Percentiles rank a stretch among this genome's conserved stretches.
These are phyloP conservation scores for Periophthalmus magnuspinnatus DNA, from an alignment of 2,797 vertebrate species.

Conservation along the genomic window DNA sequence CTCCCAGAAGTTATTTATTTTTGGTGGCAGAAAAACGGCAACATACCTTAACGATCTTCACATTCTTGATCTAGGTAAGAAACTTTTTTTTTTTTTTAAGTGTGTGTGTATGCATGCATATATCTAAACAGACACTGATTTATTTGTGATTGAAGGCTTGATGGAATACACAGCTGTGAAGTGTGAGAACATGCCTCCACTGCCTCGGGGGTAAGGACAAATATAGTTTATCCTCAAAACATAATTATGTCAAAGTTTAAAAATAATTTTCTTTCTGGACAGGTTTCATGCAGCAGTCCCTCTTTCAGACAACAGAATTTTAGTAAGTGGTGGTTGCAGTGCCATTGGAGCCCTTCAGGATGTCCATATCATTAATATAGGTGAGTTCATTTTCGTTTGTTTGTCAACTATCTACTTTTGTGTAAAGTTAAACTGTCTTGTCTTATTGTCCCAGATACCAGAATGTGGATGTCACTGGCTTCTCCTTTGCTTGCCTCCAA, in stretches of 20 bases:
- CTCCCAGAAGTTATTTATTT: conserved; percentile 84
- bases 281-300: conserved; percentile 88
- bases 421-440: neutral
- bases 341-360: conserved; percentile 82
- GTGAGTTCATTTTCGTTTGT: conserved; percentile 59
- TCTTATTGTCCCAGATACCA: conserved; percentile 74
- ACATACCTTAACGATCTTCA: conserved; percentile 86
- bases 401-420: neutral
- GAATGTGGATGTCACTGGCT: conserved; percentile 79
- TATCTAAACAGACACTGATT: neutral
- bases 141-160: conserved; percentile 74
- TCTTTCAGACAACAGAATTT: conserved; percentile 80
- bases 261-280: conserved; percentile 1
- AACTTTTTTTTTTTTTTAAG: neutral
- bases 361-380: conserved; percentile 80
- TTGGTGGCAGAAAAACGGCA: conserved; percentile 82
- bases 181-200: conserved; percentile 75
- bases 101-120: neutral
- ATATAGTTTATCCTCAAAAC: neutral
- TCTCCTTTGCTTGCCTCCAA: conserved; percentile 73
- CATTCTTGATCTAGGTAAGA: conserved; percentile 86
- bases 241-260: neutral
- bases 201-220: conserved; percentile 79
- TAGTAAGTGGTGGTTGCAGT: conserved; percentile 88
- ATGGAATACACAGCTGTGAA: conserved; percentile 89